Evolutionary conservation across 2,797 vertebrate species (phyloP).

Genomic region (Rhinichthys osculus): DNA sequence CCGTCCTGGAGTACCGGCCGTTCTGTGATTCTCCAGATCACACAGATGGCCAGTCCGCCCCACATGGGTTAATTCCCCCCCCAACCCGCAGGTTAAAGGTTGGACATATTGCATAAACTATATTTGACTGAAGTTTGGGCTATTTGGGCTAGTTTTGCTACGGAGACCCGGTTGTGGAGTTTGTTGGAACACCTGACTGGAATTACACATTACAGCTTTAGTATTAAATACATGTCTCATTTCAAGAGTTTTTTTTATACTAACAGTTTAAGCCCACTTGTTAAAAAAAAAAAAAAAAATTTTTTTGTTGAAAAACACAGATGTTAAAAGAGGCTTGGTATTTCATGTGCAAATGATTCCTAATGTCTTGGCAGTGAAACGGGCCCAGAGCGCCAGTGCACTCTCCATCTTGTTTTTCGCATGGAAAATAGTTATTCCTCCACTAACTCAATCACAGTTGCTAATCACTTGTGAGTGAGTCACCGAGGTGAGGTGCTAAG

Average conservation of each 20-base stretch:
- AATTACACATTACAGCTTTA: neutral
- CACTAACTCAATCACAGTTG: conserved; percentile 16
- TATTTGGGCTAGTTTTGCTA: neutral
- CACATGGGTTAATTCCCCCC: too few species aligned
- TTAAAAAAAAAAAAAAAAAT: neutral
- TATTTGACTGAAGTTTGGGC: neutral
- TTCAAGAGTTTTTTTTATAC: neutral
- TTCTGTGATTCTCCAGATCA: too few species aligned
- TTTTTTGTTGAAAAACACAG: neutral
- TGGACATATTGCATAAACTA: neutral
- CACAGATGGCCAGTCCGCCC: too few species aligned
- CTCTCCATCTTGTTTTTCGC: neutral
- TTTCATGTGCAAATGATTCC: neutral
- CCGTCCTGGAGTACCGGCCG: too few species aligned
- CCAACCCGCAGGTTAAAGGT: neutral
- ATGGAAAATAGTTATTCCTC: neutral
- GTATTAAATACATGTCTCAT: neutral
- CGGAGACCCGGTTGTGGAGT: neutral
- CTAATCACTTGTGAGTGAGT: conserved; percentile 32
- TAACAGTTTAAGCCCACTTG: neutral
- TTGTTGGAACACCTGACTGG: neutral
- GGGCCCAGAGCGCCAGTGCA: neutral
- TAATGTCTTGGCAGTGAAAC: conserved; percentile 3
- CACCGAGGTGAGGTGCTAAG: conserved; percentile 20
- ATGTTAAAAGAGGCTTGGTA: neutral